A percentile compares a stretch with the other conserved stretches of the same genome.
Evolutionary conservation across 1,140 invertebrate genomes (phyloP).

Genomic region (Drosophila busckii): DNA sequence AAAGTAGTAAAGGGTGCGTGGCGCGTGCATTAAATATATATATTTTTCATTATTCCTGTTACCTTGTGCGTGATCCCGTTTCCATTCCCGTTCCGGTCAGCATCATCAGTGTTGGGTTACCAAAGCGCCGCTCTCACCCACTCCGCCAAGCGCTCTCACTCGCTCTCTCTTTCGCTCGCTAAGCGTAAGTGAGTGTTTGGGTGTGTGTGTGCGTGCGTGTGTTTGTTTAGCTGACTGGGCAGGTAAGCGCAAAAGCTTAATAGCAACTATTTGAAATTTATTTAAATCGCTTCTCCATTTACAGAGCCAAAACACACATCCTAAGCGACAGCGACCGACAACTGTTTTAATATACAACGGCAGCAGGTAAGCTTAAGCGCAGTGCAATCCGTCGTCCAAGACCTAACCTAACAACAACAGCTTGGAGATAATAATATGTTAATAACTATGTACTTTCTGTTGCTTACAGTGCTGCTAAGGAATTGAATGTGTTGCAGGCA

Average conservation of each 20-base stretch:
- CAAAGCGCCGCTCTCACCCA: no score
- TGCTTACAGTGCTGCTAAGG: neutral
- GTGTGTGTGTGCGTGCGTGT: neutral
- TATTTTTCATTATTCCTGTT: neutral
- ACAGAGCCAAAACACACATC: neutral
- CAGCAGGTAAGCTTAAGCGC: constrained; percentile 10
- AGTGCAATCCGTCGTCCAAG: no score
- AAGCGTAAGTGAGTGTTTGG: no score
- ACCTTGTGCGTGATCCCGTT: neutral
- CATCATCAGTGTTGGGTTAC: no score
- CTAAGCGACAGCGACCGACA: neutral
- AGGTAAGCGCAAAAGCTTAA: neutral
- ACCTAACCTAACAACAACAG: no score
- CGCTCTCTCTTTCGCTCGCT: no score
- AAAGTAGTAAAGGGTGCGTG: constrained; percentile 14
- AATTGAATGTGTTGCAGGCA: constrained; percentile 27
- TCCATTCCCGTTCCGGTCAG: no score
- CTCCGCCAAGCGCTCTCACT: no score
- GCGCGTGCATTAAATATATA: constrained; percentile 29
- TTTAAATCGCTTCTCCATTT: neutral
- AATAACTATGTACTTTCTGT: no score
- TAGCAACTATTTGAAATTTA: neutral
- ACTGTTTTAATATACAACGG: neutral
- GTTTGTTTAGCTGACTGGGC: neutral
- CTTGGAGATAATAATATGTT: no score